Evolutionary conservation across 2,113 vertebrate genomes (phyloP).

Genomic region (Tonatia bakeri): DNA sequence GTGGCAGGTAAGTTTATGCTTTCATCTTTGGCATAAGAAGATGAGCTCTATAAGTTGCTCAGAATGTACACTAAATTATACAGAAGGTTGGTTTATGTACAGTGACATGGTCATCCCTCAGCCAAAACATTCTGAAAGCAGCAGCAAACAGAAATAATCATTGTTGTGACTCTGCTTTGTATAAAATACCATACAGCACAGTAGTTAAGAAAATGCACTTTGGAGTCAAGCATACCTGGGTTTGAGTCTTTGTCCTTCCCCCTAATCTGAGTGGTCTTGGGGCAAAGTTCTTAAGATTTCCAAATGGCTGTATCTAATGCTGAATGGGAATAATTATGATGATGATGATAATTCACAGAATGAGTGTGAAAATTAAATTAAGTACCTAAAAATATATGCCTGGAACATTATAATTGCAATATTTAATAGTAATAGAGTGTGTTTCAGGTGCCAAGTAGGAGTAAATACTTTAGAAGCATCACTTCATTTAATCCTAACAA

Average conservation of each 20-base stretch:
- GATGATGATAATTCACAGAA: not conserved
- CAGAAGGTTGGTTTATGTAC: not conserved
- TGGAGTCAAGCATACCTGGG: not conserved
- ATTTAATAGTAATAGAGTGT: not conserved
- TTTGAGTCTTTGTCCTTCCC: not conserved
- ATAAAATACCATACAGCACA: not conserved
- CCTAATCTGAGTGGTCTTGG: not conserved
- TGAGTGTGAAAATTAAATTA: constrained; percentile 27
- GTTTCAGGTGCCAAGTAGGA: not conserved
- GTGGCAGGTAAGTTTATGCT: not conserved
- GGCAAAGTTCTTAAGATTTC: not conserved
- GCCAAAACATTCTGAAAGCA: not conserved
- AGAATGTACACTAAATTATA: not conserved
- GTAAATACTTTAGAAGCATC: not conserved
- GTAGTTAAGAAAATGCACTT: constrained; percentile 18
- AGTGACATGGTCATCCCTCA: not conserved
- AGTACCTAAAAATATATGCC: not conserved
- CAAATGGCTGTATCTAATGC: not conserved
- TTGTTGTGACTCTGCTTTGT: not conserved
- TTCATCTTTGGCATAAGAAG: not conserved
- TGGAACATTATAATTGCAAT: not conserved
- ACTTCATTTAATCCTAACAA: not conserved
- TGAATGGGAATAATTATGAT: not conserved
- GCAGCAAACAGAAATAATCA: not conserved
- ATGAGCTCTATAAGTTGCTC: not conserved